These are phyloP conservation scores for Scelioninae gen. 2 DNA, from an alignment of 2,888 invertebrate genomes.

Conservation along the genomic window DNA sequence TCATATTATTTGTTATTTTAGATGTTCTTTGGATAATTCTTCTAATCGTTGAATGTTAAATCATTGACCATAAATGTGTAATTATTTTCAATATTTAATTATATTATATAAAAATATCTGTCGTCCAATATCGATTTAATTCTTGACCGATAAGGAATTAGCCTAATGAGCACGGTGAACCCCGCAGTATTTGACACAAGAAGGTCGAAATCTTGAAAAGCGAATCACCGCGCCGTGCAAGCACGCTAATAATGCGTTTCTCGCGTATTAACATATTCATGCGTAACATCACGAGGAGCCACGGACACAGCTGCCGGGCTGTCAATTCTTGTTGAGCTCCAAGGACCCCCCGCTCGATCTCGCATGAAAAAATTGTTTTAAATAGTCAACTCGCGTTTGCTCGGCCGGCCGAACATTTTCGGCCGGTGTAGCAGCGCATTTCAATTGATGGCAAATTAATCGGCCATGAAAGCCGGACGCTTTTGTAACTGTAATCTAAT, in stretches of 20 bases:
- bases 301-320: slow-evolving; percentile 52
- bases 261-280: slow-evolving; percentile 61
- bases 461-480: slow-evolving; percentile 19
- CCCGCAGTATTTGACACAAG: slow-evolving; percentile 17
- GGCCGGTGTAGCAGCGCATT: slow-evolving; percentile 26
- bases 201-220: slow-evolving; percentile 36
- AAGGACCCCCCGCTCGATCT: slow-evolving; percentile 41
- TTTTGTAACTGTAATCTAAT: slow-evolving; percentile 37
- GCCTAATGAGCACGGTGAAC: slow-evolving; percentile 8
- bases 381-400: slow-evolving; percentile 42
- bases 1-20: no score
- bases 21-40: no score
- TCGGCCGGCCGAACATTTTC: slow-evolving; percentile 33
- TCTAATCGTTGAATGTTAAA: no score
- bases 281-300: slow-evolving; percentile 56
- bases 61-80: no score
- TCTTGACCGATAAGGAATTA: no score
- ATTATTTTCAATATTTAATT: no score
- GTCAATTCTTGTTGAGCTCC: slow-evolving; percentile 49
- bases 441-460: slow-evolving; percentile 42
- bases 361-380: slow-evolving; percentile 47
- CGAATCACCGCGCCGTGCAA: slow-evolving; percentile 39
- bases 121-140: no score
- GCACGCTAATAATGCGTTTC: slow-evolving; percentile 47
- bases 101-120: no score